These are phyloP conservation scores for Onychostruthus taczanowskii DNA, from an alignment of 2,113 vertebrate genomes.

Conservation along the genomic window DNA sequence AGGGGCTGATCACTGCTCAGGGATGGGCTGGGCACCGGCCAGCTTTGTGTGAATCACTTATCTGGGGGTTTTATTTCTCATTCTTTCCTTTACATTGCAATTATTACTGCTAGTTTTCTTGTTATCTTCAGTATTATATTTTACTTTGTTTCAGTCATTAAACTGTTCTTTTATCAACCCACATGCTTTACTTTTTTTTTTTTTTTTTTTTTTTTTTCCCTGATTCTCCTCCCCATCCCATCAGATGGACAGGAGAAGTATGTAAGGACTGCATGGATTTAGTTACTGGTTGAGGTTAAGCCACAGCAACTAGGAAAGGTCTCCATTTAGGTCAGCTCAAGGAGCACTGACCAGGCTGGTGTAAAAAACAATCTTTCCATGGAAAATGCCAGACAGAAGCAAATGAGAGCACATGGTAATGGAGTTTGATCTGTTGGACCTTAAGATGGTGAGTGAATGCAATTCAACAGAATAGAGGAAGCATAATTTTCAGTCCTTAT, in stretches of 20 bases:
- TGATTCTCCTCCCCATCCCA: neutral
- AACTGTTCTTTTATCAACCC: neutral
- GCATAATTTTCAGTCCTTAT: neutral
- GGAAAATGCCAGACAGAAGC: neutral
- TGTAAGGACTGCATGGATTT: neutral
- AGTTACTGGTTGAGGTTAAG: neutral
- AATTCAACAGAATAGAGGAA: neutral
- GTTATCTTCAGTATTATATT: neutral
- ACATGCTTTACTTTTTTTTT: neutral
- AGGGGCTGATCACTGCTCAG: neutral
- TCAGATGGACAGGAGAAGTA: neutral
- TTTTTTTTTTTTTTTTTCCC: too few relatives aligned
- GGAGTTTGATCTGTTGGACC: neutral
- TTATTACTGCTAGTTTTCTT: neutral
- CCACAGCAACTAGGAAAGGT: neutral
- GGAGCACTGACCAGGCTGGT: neutral
- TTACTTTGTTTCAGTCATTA: neutral
- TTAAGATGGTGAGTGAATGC: neutral
- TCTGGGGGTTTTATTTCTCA: neutral
- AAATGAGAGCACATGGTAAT: neutral
- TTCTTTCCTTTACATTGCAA: neutral
- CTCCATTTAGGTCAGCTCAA: neutral
- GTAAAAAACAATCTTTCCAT: neutral
- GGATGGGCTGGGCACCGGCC: fast-evolving
- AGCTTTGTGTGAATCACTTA: neutral